phyloP scores from a whole-genome alignment of 2,113 vertebrate species.

The Edolisoma coerulescens region DNA sequence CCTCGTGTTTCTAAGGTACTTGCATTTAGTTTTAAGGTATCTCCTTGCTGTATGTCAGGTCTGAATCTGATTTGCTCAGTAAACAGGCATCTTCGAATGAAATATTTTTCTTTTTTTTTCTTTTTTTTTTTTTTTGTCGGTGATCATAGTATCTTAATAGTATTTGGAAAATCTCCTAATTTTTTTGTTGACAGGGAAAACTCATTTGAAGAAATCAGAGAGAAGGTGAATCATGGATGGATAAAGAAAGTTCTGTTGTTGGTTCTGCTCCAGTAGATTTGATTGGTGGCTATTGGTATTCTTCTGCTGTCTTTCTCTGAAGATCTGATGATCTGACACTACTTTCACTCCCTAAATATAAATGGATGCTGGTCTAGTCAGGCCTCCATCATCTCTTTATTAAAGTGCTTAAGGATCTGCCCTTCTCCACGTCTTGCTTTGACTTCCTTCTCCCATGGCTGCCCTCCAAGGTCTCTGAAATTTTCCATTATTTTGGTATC shows the following conservation, averaged over 20 bases:
- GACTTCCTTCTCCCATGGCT: not conserved
- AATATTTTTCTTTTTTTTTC: not conserved
- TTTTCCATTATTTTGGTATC: constrained; percentile 33
- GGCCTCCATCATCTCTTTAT: not conserved
- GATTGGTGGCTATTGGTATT: not conserved
- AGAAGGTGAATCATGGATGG: not conserved
- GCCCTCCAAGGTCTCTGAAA: constrained; percentile 12
- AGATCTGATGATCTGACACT: not conserved
- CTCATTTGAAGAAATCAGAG: not conserved
- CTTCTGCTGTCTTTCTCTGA: not conserved
- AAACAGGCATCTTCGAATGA: not conserved
- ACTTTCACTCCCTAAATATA: not conserved
- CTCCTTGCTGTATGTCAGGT: not conserved
- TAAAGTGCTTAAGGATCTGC: not conserved
- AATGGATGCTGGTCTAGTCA: not conserved
- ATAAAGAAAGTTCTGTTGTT: not conserved
- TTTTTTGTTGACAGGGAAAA: not conserved
- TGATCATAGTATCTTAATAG: not conserved
- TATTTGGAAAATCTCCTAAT: not conserved
- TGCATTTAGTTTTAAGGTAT: not conserved
- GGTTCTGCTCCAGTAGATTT: not conserved
- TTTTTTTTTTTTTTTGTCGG: not conserved
- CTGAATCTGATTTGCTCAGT: not conserved
- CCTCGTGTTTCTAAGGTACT: not conserved
- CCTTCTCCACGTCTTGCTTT: not conserved